These are phyloP conservation scores for Micromussa lordhowensis DNA, from an alignment of 92 coral and sea anemone genomes.

Conservation along the genomic window DNA sequence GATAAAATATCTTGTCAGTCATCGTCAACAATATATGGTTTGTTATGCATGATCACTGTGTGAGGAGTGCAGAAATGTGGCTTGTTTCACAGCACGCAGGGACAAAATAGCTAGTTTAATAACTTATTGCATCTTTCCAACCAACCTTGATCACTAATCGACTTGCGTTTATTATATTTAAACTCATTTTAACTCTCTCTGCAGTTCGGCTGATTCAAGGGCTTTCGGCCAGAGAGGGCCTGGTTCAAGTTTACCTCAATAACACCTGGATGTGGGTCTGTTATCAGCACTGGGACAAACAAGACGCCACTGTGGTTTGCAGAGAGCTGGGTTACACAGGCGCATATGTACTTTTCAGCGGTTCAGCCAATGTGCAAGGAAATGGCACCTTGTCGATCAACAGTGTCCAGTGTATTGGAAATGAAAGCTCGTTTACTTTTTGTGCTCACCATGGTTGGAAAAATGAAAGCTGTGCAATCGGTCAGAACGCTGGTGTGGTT, in stretches of 20 bases:
- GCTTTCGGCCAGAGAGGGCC: slow-evolving; percentile 42
- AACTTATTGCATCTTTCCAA: no score
- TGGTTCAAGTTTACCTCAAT: slow-evolving; percentile 53
- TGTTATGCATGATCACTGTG: no score
- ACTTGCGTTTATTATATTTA: neutral
- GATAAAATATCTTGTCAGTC: no score
- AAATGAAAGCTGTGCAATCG: neutral
- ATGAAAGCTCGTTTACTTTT: slow-evolving; percentile 3
- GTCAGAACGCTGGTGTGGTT: slow-evolving; percentile 17
- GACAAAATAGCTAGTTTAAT: no score
- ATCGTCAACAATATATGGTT: no score
- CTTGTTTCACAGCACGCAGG: no score
- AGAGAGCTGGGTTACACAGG: slow-evolving; percentile 51
- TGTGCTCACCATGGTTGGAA: slow-evolving; percentile 32
- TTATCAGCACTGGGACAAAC: slow-evolving; percentile 46
- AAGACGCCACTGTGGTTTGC: slow-evolving; percentile 64
- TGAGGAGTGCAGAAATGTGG: no score
- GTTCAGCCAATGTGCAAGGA: neutral
- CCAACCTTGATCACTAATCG: no score
- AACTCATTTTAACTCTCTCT: neutral
- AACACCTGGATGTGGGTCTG: slow-evolving; percentile 63
- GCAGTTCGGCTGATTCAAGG: slow-evolving; percentile 55
- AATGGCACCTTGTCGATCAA: neutral
- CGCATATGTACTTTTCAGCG: neutral
- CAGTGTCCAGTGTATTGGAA: slow-evolving; percentile 19